phyloP scores from a whole-genome alignment of 2,888 invertebrate species.

The Thymelicus sylvestris region DNA sequence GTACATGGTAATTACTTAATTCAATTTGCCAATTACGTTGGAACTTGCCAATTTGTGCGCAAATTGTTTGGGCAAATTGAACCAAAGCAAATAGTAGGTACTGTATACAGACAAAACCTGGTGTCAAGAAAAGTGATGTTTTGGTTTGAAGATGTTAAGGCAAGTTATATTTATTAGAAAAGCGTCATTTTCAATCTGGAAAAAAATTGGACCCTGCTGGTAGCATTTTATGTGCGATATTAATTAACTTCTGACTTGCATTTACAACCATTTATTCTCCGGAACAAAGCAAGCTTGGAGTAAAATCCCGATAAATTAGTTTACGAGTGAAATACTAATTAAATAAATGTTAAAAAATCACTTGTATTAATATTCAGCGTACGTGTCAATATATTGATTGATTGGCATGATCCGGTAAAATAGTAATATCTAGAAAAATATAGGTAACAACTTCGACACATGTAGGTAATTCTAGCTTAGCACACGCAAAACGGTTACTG shows the following conservation, averaged over 20 bases:
- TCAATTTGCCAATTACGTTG: slow-evolving; percentile 29
- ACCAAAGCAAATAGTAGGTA: not conserved
- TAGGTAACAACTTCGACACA: not conserved
- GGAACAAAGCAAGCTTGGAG: too few species aligned
- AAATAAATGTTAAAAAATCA: too few species aligned
- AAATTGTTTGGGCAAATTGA: slow-evolving; percentile 18
- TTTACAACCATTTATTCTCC: too few species aligned
- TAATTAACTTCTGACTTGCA: too few species aligned
- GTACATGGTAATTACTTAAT: slow-evolving; percentile 23
- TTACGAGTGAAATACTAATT: too few species aligned
- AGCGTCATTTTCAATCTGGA: too few species aligned
- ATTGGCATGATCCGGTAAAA: not conserved
- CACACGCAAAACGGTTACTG: not conserved
- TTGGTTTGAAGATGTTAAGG: too few species aligned
- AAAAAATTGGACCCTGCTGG: too few species aligned
- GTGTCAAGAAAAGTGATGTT: not conserved
- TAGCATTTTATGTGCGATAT: too few species aligned
- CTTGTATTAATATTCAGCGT: too few species aligned
- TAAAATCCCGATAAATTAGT: too few species aligned
- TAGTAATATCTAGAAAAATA: not conserved
- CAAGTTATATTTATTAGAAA: too few species aligned
- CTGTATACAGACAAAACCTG: not conserved
- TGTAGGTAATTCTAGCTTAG: not conserved
- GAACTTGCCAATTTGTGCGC: slow-evolving; percentile 21
- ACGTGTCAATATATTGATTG: not conserved